These are phyloP conservation scores for Boloria selene DNA, from an alignment of 2,888 invertebrate genomes.

Conservation along the genomic window DNA sequence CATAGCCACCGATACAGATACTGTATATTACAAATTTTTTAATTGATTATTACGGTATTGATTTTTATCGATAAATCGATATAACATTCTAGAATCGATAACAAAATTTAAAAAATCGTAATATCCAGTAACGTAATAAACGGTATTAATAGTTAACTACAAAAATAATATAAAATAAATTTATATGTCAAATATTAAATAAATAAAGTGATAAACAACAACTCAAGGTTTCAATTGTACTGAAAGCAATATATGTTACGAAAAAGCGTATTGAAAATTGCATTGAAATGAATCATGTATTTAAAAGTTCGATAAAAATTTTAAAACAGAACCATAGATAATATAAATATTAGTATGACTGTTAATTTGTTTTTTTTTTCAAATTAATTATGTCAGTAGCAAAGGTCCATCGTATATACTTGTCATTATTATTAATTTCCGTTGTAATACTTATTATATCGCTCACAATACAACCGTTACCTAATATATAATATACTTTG, in stretches of 20 bases:
- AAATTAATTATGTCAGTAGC: too few species aligned
- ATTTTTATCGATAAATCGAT: too few species aligned
- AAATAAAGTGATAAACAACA: conserved; percentile 50
- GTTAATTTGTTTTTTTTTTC: too few species aligned
- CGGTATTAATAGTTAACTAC: conserved; percentile 44
- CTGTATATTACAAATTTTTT: conserved; percentile 5
- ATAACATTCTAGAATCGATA: too few species aligned
- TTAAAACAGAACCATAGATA: too few species aligned
- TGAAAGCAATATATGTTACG: conserved; percentile 4
- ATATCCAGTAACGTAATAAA: conserved; percentile 30
- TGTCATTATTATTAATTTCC: too few species aligned
- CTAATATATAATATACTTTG: conserved; percentile 33
- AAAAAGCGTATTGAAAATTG: not conserved
- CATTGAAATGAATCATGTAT: too few species aligned
- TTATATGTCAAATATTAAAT: conserved; percentile 55
- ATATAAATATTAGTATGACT: too few species aligned
- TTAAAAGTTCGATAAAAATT: too few species aligned
- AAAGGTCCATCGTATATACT: too few species aligned
- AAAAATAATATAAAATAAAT: conserved; percentile 60
- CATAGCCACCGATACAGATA: conserved; percentile 53
- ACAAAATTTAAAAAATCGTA: not conserved
- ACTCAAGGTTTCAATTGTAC: conserved; percentile 33
- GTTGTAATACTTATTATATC: too few species aligned
- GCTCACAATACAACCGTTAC: conserved; percentile 31
- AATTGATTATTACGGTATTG: not conserved